Evolutionary conservation across 2,113 vertebrate genomes (phyloP).

Genomic region (Peromyscus californicus): DNA sequence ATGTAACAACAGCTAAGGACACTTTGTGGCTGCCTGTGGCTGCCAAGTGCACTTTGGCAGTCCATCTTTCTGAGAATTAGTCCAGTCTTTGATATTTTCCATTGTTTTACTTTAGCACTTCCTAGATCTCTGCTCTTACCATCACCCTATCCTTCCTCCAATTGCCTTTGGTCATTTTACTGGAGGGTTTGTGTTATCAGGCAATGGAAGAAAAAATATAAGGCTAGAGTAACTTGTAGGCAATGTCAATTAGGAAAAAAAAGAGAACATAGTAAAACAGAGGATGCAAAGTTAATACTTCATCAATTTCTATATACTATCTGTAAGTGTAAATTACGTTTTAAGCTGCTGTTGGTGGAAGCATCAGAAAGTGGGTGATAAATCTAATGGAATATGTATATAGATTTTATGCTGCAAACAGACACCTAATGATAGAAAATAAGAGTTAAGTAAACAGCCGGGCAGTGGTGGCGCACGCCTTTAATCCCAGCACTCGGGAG

Average conservation of each 20-base stretch:
- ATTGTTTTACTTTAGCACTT: not conserved
- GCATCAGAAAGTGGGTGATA: not conserved
- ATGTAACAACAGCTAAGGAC: not conserved
- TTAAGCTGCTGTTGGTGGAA: not conserved
- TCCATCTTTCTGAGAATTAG: not conserved
- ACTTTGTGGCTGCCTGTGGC: not conserved
- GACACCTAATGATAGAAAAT: no score
- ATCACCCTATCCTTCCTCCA: no score
- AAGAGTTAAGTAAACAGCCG: no score
- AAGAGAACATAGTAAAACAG: not conserved
- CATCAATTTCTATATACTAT: not conserved
- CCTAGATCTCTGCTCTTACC: not conserved
- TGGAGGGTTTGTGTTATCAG: not conserved
- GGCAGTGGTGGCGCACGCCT: no score
- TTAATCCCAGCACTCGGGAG: no score
- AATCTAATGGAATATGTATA: no score
- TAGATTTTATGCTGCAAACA: not conserved
- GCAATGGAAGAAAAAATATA: not conserved
- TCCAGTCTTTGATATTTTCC: not conserved
- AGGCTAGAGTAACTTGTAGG: not conserved
- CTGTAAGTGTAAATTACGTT: not conserved
- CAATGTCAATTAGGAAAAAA: not conserved
- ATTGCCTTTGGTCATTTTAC: not conserved
- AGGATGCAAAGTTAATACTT: not conserved
- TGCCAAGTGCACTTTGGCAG: not conserved